phyloP scores from a whole-genome alignment of 2,113 vertebrate genomes.

The Cacatua alba region DNA sequence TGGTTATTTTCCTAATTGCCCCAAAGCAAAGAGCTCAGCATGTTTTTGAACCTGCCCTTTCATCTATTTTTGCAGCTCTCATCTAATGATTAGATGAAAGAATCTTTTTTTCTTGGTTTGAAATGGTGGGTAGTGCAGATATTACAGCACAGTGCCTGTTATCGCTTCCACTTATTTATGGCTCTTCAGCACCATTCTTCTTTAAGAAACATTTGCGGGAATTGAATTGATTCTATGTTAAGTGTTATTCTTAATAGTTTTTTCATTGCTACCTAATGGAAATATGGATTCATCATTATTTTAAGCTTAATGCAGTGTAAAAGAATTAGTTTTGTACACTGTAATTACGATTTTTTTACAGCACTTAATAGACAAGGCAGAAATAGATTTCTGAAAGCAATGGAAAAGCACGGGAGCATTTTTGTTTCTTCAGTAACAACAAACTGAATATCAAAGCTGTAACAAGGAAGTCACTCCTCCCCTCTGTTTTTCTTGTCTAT shows the following conservation, averaged over 20 bases:
- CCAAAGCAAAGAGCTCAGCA: not conserved
- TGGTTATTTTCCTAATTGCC: not conserved
- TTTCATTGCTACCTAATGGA: conserved; percentile 59
- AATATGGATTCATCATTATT: conserved; percentile 50
- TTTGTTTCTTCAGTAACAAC: not conserved
- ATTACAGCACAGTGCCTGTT: not conserved
- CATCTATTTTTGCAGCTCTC: not conserved
- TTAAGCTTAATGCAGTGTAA: conserved; percentile 33
- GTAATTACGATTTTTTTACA: conserved; percentile 28
- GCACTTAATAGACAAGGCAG: not conserved
- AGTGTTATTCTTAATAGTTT: conserved; percentile 40
- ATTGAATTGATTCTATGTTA: conserved; percentile 10
- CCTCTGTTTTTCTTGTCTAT: not conserved
- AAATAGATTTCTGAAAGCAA: conserved; percentile 14
- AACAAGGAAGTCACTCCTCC: not conserved
- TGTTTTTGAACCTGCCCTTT: not conserved
- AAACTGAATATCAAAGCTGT: not conserved
- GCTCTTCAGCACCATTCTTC: not conserved
- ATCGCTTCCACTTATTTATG: conserved; percentile 6
- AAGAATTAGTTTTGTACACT: conserved; percentile 19
- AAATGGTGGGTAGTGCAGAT: not conserved
- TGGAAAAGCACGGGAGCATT: not conserved
- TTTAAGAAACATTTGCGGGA: conserved; percentile 12
- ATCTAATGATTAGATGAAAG: not conserved
- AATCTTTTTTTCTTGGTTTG: not conserved